Conservation (phyloP, 2,797 vertebrate genomes). For the Rallus crepitans region DNA sequence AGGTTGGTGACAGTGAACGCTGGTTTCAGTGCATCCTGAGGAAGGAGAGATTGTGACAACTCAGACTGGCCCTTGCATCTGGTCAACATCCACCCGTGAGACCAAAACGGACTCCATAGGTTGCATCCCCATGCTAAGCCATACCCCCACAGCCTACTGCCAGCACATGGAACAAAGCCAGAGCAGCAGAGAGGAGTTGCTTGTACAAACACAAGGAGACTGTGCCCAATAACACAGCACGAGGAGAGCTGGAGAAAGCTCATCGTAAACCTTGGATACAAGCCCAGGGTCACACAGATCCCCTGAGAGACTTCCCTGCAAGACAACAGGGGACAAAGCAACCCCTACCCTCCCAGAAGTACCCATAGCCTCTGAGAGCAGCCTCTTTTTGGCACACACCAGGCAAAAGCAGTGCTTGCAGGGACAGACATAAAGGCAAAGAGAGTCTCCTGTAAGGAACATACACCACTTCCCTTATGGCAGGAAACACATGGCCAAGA, state of each 20-base stretch:
- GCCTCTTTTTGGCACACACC: background rate
- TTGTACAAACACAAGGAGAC: background rate
- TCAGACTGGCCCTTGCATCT: background rate
- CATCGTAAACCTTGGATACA: background rate
- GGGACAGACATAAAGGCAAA: background rate
- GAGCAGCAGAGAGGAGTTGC: background rate
- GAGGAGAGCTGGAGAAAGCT: slow-evolving; percentile 4
- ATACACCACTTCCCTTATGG: slow-evolving; percentile 2
- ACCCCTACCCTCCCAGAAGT: background rate
- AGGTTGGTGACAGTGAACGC: slow-evolving; percentile 94
- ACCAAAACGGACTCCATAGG: background rate
- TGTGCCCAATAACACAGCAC: background rate
- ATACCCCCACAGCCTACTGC: background rate
- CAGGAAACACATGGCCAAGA: background rate
- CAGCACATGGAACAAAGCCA: slow-evolving; percentile 1
- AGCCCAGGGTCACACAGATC: slow-evolving; percentile 22
- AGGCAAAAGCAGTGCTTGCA: slow-evolving; percentile 5
- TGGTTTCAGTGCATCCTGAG: slow-evolving; percentile 93
- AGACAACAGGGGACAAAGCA: background rate
- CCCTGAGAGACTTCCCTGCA: background rate
- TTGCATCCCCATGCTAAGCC: background rate
- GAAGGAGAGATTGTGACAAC: slow-evolving; percentile 47
- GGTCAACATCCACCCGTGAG: background rate
- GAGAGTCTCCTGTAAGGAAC: slow-evolving; percentile 12
- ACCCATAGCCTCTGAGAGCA: background rate